Evolutionary conservation across 2,113 vertebrate species (phyloP), one percentile per base, ranked within the genome.

Genomic region (Baryphthengus martii): DNA sequence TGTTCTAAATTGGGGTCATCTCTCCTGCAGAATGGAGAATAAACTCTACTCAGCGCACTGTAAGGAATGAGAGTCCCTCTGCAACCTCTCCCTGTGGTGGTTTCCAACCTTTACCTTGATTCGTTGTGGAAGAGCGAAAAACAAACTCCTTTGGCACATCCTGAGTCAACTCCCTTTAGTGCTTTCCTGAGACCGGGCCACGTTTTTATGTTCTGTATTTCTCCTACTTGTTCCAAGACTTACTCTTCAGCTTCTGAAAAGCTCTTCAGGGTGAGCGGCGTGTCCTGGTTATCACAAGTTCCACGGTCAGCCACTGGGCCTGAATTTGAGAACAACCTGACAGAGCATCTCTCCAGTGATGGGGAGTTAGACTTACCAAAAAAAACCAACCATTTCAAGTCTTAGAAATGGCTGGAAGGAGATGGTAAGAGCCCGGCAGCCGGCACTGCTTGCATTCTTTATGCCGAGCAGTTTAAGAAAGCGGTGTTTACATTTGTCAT

Each of bases 251-350:
- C 49, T 61, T 71, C 58, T 85, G 44, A n/a, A 72, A 78, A 25
- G 0, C 5, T 0, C 11, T 58, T 29, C 3, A 19, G 52, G 35
- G 11, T 33, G 33, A 58, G 21, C 19, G 33, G 13, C 3, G 3
- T 58, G 78, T 65, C 35, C 37, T 67, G 74, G 7, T 29, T 75
- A 39, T 52, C 37, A 2, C 4, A 42, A 31, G 25, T 58, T 70
- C 24, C 37, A 4, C 1, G 2, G 37, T 8, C 56, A 35, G 45
- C 45, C 11, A 7, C 52, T 25, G 70, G 49, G 39, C 14, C 31
- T 5, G 23, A 45, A 26, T 47, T 42, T 68, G 55, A 49, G 68
- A 70, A 45, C 45, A 59, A 29, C 11, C n/a, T 70, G 39, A 9
- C 24, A 35, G 33, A 31, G 66, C 26, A 17, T 23, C 31, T 56